Evolutionary conservation across 2,888 invertebrate species (phyloP).

Genomic region (Ophonus ardosiacus): DNA sequence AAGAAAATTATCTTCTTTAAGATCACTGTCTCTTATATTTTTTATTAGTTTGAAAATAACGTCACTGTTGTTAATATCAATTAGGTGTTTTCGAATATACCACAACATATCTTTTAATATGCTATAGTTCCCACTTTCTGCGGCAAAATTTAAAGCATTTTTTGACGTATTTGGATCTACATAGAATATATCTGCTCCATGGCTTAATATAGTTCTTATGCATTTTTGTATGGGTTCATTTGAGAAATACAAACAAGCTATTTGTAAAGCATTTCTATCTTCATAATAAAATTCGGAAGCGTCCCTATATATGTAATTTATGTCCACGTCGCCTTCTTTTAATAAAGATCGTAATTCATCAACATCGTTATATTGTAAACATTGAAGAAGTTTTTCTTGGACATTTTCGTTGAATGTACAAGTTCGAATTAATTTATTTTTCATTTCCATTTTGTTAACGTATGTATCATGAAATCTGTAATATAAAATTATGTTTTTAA

Average conservation of each 20-base stretch:
- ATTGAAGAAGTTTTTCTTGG: conserved; percentile 75
- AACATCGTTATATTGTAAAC: conserved; percentile 77
- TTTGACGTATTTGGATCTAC: conserved; percentile 78
- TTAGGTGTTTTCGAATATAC: conserved; percentile 68
- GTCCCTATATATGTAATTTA: conserved; percentile 78
- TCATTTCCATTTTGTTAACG: conserved; percentile 49
- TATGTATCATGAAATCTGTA: background rate
- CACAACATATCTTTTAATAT: conserved; percentile 77
- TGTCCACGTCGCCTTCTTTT: conserved; percentile 76
- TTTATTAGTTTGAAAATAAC: conserved; percentile 42
- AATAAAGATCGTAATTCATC: conserved; percentile 78
- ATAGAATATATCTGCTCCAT: conserved; percentile 81
- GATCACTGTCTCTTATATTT: conserved; percentile 26
- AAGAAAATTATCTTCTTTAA: conserved; percentile 32
- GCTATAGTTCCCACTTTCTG: conserved; percentile 76
- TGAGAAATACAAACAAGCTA: conserved; percentile 79
- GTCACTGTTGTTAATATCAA: conserved; percentile 26
- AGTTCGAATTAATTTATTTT: conserved; percentile 38
- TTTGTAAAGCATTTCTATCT: conserved; percentile 76
- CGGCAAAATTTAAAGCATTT: conserved; percentile 83
- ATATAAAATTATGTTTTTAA: background rate
- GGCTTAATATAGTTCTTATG: conserved; percentile 78
- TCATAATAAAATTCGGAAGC: conserved; percentile 72
- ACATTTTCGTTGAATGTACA: conserved; percentile 39
- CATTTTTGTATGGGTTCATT: conserved; percentile 78